Conservation (phyloP, 2,797 vertebrate species). For the Heliangelus exortis region DNA sequence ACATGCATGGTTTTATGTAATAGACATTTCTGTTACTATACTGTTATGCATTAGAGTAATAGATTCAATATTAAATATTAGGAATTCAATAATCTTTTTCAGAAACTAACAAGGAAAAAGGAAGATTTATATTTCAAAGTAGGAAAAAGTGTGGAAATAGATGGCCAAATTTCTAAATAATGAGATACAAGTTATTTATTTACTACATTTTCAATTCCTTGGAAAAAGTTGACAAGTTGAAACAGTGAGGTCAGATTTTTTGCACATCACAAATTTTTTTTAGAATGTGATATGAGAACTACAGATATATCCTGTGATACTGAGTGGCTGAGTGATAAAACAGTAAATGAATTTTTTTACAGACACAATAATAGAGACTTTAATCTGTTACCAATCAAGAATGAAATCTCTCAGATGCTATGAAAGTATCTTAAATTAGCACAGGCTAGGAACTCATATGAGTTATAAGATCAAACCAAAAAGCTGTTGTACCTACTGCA, state of each 20-base stretch:
- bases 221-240: neutral
- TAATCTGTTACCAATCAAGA: neutral
- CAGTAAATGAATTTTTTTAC: neutral
- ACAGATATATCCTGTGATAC: neutral
- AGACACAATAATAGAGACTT: neutral
- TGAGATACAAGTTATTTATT: neutral
- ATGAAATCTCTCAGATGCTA: neutral
- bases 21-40: neutral
- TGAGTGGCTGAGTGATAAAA: neutral
- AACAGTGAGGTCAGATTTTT: neutral
- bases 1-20: neutral
- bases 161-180: neutral
- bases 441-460: neutral
- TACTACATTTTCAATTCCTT: neutral
- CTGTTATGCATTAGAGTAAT: neutral
- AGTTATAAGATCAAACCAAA: neutral
- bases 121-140: neutral
- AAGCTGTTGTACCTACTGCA: neutral
- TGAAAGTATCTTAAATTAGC: neutral
- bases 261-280: neutral
- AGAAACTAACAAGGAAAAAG: neutral
- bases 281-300: neutral
- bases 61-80: neutral
- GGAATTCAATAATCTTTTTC: neutral
- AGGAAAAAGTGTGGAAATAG: neutral